Evolutionary conservation across 1,140 invertebrate genomes (phyloP).

Genomic region (Pseudomyrmex gracilis): DNA sequence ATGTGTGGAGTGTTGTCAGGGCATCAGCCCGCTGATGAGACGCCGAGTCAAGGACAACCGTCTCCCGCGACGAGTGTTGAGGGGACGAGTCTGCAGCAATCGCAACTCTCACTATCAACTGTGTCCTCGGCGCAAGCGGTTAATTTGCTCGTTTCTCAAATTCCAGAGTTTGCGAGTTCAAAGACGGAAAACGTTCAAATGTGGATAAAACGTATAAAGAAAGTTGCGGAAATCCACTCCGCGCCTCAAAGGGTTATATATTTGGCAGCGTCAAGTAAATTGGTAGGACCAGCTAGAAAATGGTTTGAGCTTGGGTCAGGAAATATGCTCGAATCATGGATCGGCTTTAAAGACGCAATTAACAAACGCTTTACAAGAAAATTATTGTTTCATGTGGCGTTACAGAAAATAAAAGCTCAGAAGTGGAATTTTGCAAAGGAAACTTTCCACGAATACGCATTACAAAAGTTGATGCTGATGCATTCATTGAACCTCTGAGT

Average conservation of each 20-base stretch:
- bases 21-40: too few species aligned
- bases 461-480: neutral
- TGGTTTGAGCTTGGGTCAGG: neutral
- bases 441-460: neutral
- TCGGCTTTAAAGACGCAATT: neutral
- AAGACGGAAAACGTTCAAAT: too few species aligned
- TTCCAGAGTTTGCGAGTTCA: too few species aligned
- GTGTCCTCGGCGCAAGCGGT: too few species aligned
- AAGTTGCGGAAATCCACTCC: too few species aligned
- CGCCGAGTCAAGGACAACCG: too few species aligned
- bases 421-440: neutral
- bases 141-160: too few species aligned
- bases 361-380: neutral
- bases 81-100: too few species aligned
- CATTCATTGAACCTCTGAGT: neutral
- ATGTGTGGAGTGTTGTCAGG: too few species aligned
- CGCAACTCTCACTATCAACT: too few species aligned
- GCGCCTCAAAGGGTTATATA: neutral
- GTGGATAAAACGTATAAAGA: too few species aligned
- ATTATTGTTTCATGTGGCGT: neutral
- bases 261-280: neutral
- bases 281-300: neutral
- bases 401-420: neutral
- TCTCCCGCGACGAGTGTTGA: too few species aligned
- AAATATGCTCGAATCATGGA: neutral